A percentile compares a stretch with the other conserved stretches of the same genome.
These are phyloP conservation scores for Danaus plexippus DNA, from an alignment of 1,140 invertebrate genomes.

Conservation along the genomic window DNA sequence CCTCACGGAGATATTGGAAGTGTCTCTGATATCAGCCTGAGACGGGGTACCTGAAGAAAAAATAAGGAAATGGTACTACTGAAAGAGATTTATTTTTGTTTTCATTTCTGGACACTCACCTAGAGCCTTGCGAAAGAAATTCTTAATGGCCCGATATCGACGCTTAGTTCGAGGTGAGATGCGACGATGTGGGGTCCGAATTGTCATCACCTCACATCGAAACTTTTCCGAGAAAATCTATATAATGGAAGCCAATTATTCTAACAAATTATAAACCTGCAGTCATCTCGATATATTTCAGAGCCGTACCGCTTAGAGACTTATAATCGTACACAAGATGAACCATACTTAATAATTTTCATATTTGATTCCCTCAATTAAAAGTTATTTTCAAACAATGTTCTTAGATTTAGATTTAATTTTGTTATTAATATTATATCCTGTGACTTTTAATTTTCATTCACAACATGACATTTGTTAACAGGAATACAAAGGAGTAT, in stretches of 20 bases:
- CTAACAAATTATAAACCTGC: no score
- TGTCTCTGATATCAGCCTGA: conserved; percentile 40
- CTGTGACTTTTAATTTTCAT: conserved; percentile 20
- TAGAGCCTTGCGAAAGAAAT: conserved; percentile 45
- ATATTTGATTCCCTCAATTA: no score
- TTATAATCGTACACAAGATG: no score
- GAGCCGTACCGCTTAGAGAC: no score
- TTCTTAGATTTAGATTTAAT: conserved; percentile 13
- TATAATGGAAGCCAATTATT: no score
- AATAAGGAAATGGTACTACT: not conserved
- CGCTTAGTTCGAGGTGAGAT: conserved; percentile 56
- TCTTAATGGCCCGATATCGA: conserved; percentile 45
- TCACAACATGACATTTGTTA: conserved; percentile 6
- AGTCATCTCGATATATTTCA: no score
- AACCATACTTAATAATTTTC: no score
- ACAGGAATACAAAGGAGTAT: not conserved
- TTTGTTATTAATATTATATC: conserved; percentile 7
- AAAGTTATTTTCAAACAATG: conserved; percentile 10
- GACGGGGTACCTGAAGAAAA: conserved; percentile 37
- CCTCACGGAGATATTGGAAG: conserved; percentile 43
- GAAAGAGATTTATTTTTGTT: not conserved
- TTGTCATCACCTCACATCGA: conserved; percentile 36
- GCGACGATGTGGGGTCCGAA: conserved; percentile 51
- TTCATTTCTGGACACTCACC: conserved; percentile 25
- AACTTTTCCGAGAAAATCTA: no score